Base-by-base conservation (phyloP, 2,113 vertebrate genomes). In the Gobiocypris rarus region DNA sequence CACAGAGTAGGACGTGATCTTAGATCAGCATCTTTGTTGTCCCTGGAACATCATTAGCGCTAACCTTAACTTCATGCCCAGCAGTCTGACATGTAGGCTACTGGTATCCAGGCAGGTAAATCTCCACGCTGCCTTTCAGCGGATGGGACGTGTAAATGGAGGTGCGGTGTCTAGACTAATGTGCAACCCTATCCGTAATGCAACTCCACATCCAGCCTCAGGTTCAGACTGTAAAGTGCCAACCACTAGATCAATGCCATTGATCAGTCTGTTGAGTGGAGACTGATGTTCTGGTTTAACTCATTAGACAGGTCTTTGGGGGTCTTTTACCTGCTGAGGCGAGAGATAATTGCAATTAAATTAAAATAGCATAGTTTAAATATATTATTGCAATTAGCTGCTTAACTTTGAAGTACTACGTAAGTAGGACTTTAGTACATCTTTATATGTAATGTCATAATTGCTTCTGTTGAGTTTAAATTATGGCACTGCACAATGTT, bases 231-330 rank as follows among this genome's bases (percentile, higher is more conserved):
- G 82, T 45, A 75, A 80, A 34, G 45, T 79, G 65, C 85, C 79
- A 82, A 65, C 79, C 82, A 24, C 43, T 63, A 45, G 81, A 89
- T 93, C 91, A 89, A 87, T 91, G 67, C 14, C 61, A 92, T 91
- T 84, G 88, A 93, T 88, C 74, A 74, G 81, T 43, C 61, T 83
- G 58, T 43, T 65, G 71, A 31, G 73, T 50, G 58, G n/a, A 65
- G 58, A 73, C n/a, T 82, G 24, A 43, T 73, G 15, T 74, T 24
- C 69, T 58, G 15, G 67, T 38, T 58, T 63, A 83, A 58, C 56
- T 28, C 45, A 76, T 24, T 28, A 84, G 59, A 77, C 54, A 38
- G 10, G 0, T 31, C 22, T 10, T 67, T 65, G 26, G 8, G 3
- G 43, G 26, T 14, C 58, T 75, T 28, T 45, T 48, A 73, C 5